phyloP scores from a whole-genome alignment of 1,140 invertebrate species.

The Telenomus remus region DNA sequence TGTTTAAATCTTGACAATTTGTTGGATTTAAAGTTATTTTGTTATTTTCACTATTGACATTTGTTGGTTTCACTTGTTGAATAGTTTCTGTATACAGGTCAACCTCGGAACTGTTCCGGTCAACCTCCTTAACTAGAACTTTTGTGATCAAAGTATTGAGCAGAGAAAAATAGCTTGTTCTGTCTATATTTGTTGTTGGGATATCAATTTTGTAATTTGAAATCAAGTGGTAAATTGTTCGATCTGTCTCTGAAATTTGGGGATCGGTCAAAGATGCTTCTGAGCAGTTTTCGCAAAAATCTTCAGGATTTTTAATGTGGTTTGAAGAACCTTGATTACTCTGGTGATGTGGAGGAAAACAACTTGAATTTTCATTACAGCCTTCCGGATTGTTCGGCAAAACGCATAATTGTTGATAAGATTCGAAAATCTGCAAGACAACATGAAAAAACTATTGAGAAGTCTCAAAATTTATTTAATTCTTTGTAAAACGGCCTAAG shows the following conservation, averaged over 20 bases:
- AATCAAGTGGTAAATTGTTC: conserved; percentile 31
- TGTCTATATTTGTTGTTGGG: conserved; percentile 7
- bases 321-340: conserved; percentile 46
- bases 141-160: conserved; percentile 40
- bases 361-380: conserved; percentile 48
- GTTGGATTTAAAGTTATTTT: not conserved
- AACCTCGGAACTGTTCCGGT: conserved; percentile 19
- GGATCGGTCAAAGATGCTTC: conserved; percentile 1
- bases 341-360: conserved; percentile 29
- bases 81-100: not conserved
- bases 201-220: conserved; percentile 47
- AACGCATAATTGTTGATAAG: conserved; percentile 73
- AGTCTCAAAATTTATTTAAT: no score
- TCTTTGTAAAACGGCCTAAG: not conserved
- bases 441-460: no score
- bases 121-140: conserved; percentile 26
- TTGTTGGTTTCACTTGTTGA: not conserved
- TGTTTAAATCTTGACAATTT: conserved; percentile 4
- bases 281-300: not conserved
- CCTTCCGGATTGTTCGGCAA: conserved; percentile 72
- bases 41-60: conserved; percentile 5
- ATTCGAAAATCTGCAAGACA: conserved; percentile 72
- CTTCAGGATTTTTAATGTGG: conserved; percentile 42
- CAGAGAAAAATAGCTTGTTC: conserved; percentile 23
- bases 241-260: conserved; percentile 18